phyloP scores from a whole-genome alignment of 2,113 vertebrate species.

The Hemicordylus capensis region DNA sequence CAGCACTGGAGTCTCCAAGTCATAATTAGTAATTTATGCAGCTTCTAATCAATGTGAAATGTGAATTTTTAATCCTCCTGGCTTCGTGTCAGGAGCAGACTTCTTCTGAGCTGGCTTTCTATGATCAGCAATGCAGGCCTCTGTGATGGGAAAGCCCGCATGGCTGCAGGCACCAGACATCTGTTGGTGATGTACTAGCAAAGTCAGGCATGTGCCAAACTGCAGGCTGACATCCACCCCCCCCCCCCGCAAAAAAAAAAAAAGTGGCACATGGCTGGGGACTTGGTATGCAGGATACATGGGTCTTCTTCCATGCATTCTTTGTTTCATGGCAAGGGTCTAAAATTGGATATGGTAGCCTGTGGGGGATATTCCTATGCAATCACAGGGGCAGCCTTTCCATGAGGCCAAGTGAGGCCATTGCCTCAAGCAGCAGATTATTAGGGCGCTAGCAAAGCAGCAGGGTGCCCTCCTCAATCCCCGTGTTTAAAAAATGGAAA shows the following conservation, averaged over 20 bases:
- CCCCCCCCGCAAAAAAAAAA: too few relatives aligned
- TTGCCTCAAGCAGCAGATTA: too few relatives aligned
- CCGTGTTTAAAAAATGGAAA: too few relatives aligned
- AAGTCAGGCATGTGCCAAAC: neutral
- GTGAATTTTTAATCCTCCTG: constrained; percentile 40
- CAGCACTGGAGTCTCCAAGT: constrained; percentile 18
- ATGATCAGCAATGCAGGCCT: neutral
- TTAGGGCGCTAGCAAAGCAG: too few relatives aligned
- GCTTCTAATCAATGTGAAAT: constrained; percentile 37
- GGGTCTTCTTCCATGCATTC: neutral
- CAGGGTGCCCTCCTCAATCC: too few relatives aligned
- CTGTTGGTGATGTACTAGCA: neutral
- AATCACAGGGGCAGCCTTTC: too few relatives aligned
- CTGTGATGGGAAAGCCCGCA: neutral
- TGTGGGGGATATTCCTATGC: neutral
- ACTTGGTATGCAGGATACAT: neutral
- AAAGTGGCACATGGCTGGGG: neutral
- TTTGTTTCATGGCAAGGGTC: neutral
- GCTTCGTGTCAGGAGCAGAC: constrained; percentile 12
- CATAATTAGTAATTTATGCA: constrained; percentile 44
- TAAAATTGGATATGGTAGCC: neutral
- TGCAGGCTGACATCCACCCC: neutral
- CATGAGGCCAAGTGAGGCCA: too few relatives aligned
- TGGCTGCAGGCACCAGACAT: neutral
- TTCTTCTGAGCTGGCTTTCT: neutral